Base-by-base conservation (phyloP, 2,113 vertebrate species). In the Archocentrus centrarchus region DNA sequence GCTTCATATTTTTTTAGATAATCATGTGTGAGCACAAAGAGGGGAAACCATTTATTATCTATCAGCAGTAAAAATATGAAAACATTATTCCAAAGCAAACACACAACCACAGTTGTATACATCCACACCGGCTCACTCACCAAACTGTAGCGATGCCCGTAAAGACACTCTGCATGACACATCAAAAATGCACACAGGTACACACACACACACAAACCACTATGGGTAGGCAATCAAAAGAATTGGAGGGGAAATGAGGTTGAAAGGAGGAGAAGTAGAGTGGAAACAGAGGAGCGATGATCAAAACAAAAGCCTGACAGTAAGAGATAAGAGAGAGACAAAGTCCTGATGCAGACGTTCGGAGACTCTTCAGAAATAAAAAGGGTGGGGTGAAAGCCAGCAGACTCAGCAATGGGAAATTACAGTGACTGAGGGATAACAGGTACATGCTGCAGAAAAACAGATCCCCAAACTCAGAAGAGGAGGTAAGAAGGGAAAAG, bases 231-330 rank as follows among this genome's bases (percentile, higher is more conserved):
- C 70, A 82, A 83, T 88, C 75, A 86, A 84, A 89, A 81, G 77
- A 60, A 78, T 44, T 70, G 15, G 80, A 63, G 44, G 61, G 77
- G 82, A 81, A 82, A 89, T 91, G 90, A 88, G 86, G 90, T 84
- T 91, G 89, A 88, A 90, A 93, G 91, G 91, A 91, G 87, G 89
- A 92, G 91, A 89, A 91, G 85, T 84, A 88, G 84, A 94, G 87
- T 89, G 89, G 87, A 93, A 90, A 89, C 85, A 93, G 82, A 85
- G 88, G 66, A 91, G 82, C 17, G 60, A 85, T 93, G 93, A 95
- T 95, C 93, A 95, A 94, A 94, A 93, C 90, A 92, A 94, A 93
- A 93, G 83, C 79, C 84, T 93, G 91, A 91, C 92, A 93, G 86
- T 85, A 59, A 73, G 85, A 93, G 92, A 92, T 93, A 87, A 93